These are phyloP conservation scores for Berghia stephanieae DNA, from an alignment of 1,140 invertebrate species.

Conservation along the genomic window DNA sequence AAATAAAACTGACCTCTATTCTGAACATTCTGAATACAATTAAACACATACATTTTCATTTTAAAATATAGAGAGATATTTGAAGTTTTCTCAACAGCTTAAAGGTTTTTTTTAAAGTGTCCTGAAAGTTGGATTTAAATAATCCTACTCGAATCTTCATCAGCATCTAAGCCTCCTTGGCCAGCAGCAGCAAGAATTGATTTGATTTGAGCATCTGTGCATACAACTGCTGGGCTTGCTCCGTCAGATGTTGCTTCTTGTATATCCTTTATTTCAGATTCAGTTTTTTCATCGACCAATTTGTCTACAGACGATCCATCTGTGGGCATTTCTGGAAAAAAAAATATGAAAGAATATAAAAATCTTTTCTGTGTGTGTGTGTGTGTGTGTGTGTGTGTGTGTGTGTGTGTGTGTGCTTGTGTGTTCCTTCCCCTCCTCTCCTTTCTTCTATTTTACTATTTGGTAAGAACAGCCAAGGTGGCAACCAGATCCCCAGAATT, in stretches of 20 bases:
- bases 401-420: no score
- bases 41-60: neutral
- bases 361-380: no score
- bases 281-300: neutral
- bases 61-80: neutral
- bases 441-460: no score
- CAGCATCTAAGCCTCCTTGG: slow-evolving; percentile 16
- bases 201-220: slow-evolving; percentile 29
- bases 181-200: slow-evolving; percentile 30
- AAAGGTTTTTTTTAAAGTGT: neutral
- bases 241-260: slow-evolving; percentile 12
- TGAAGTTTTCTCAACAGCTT: neutral
- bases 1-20: neutral
- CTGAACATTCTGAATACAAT: neutral
- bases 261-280: neutral
- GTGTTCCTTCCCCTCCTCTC: no score
- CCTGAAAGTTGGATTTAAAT: neutral
- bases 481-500: no score
- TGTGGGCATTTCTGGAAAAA: slow-evolving; percentile 12
- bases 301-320: slow-evolving; percentile 20
- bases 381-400: no score
- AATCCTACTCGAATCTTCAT: slow-evolving; percentile 7
- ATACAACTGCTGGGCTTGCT: neutral
- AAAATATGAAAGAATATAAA: no score
- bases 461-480: no score